phyloP scores from a whole-genome alignment of 2,113 vertebrate species.

The Scytalopus superciliaris region DNA sequence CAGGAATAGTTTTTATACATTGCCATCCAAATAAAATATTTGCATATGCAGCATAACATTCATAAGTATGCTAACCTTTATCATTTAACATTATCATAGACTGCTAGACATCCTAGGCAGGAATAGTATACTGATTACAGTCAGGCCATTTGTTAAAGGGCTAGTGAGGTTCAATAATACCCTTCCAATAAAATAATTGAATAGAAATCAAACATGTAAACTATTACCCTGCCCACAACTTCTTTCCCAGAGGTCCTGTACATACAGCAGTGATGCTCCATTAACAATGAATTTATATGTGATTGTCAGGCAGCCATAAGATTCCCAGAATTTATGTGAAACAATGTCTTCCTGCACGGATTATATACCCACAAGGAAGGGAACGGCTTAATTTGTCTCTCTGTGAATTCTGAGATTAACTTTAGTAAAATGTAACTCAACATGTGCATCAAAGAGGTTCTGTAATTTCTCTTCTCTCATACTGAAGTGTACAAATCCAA shows the following conservation, averaged over 20 bases:
- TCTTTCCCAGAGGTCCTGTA: not conserved
- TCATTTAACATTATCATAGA: not conserved
- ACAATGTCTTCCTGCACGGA: not conserved
- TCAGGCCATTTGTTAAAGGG: not conserved
- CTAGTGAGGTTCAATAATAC: not conserved
- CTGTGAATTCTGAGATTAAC: not conserved
- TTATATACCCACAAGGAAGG: not conserved
- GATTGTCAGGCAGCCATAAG: not conserved
- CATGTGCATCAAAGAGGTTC: not conserved
- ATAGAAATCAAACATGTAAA: not conserved
- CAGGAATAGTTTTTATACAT: not conserved
- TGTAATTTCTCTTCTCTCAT: not conserved
- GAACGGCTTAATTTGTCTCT: not conserved
- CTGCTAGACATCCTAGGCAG: not conserved
- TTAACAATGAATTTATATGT: not conserved
- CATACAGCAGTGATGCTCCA: not conserved
- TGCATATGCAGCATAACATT: not conserved
- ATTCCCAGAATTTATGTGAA: not conserved
- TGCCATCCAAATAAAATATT: not conserved
- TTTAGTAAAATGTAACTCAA: not conserved
- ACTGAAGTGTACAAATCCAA: not conserved
- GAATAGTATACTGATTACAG: not conserved
- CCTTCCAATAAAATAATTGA: not conserved
- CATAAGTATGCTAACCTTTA: not conserved
- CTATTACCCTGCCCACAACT: not conserved